A percentile compares a stretch with the other conserved stretches of the same genome.
Conservation (phyloP, 1,140 invertebrate genomes). For the Drosophila busckii region DNA sequence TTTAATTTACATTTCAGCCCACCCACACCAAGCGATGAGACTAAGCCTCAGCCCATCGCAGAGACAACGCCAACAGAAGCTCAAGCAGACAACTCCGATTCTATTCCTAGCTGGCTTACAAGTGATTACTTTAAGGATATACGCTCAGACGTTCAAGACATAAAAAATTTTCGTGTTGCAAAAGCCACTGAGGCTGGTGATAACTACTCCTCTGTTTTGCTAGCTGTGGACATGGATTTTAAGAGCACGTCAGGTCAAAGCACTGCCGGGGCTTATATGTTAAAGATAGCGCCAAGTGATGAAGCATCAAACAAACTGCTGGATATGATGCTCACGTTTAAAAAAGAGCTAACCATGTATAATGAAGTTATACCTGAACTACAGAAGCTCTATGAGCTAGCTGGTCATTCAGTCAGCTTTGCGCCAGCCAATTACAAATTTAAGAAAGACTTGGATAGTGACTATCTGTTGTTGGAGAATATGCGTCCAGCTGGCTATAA, state of each 20-base stretch:
- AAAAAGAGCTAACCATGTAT: slow-evolving; percentile 32
- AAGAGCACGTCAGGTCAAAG: slow-evolving; percentile 1
- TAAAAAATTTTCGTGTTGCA: slow-evolving; percentile 7
- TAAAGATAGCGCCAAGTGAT: slow-evolving; percentile 26
- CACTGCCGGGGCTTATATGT: slow-evolving; percentile 12
- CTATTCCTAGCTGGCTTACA: slow-evolving; percentile 9
- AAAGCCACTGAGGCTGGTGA: slow-evolving; percentile 26
- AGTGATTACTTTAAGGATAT: slow-evolving; percentile 27
- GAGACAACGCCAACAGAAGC: neutral
- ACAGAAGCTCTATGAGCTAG: slow-evolving; percentile 55
- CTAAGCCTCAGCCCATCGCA: too few species aligned
- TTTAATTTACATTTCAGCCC: neutral
- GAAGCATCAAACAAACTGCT: neutral
- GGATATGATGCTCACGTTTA: slow-evolving; percentile 22
- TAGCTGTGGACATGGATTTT: slow-evolving; percentile 34
- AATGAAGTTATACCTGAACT: slow-evolving; percentile 38
- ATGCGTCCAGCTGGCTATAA: slow-evolving; percentile 22
- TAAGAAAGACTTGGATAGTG: neutral
- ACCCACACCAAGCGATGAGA: neutral
- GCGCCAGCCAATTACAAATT: slow-evolving; percentile 28
- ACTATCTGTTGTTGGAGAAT: slow-evolving; percentile 37
- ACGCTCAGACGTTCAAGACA: slow-evolving; percentile 18
- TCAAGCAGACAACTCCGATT: neutral
- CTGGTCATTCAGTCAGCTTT: slow-evolving; percentile 15
- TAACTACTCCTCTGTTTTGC: slow-evolving; percentile 19